A percentile compares a stretch with the other conserved stretches of the same genome.
Conservation (phyloP, 2,797 vertebrate genomes). For the Halcyon badia region DNA sequence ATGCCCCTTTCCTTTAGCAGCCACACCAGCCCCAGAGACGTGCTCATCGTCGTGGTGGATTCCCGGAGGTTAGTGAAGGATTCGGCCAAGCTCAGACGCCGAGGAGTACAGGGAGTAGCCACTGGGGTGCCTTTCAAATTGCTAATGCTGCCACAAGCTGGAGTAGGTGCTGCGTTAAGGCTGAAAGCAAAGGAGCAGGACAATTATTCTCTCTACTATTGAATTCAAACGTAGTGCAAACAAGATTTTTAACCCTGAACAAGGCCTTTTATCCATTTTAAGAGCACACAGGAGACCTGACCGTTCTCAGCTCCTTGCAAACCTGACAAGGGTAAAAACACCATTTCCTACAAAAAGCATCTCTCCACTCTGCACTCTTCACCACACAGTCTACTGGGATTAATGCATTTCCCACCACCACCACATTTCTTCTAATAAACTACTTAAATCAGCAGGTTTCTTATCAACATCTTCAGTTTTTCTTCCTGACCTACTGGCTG, state of each 20-base stretch:
- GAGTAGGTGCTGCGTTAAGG: slow-evolving; percentile 87
- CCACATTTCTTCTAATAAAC: background rate
- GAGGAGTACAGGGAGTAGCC: slow-evolving; percentile 93
- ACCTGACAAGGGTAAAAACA: background rate
- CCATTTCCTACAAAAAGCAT: background rate
- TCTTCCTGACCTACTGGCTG: background rate
- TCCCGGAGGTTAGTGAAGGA: slow-evolving; percentile 96
- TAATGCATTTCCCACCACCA: background rate
- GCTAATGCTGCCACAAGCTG: slow-evolving; percentile 82
- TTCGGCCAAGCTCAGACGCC: slow-evolving; percentile 92
- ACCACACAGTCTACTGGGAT: background rate
- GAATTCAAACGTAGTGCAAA: background rate
- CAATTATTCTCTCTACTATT: background rate
- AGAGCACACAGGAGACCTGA: background rate
- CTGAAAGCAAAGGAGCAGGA: slow-evolving; percentile 76
- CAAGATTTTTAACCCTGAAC: background rate
- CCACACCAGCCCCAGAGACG: slow-evolving; percentile 93
- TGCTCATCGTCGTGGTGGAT: slow-evolving; percentile 96
- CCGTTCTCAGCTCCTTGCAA: background rate
- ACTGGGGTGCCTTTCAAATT: slow-evolving; percentile 88
- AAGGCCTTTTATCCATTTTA: background rate
- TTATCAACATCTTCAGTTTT: background rate
- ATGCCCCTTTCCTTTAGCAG: slow-evolving; percentile 94
- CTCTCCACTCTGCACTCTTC: background rate
- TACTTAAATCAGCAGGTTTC: background rate